Base-by-base conservation (phyloP, 2,797 vertebrate genomes). In the Halcyon smyrnensis region DNA sequence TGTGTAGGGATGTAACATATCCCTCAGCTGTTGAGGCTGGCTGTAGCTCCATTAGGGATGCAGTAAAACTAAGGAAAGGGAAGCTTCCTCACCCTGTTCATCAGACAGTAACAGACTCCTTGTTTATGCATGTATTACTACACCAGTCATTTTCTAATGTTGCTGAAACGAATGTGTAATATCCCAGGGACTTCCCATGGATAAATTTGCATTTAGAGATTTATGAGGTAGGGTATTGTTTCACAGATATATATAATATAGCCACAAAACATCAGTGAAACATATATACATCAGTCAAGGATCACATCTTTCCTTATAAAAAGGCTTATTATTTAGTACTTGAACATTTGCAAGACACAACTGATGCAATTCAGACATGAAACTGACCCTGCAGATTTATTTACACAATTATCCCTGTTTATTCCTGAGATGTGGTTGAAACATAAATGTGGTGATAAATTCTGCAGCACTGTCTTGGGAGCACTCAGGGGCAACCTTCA, bases 221-320 rank as follows among this genome's bases (percentile, higher is more conserved):
- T 50, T 67, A 50, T 7, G 28, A 71, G 24, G 16, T 64, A 65
- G 78, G 32, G 12, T 73, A 37, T 41, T 54, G 11, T 69, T 76
- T 69, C 56, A 57, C 20, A 19, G 37, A 39, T 27, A 8, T 36
- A 27, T 34, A 30, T 51, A 64, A 45, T 57, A 76, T 63, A 45
- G n/a, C 28, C 57, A 59, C 24, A 46, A 81, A 76, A 57, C 27
- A n/a, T 30, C 23, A 48, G 25, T 30, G 46, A 65, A 71, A 18
- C 12, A 7, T 34, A 37, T 18, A 60, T 56, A 37, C 41, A 16
- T 43, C 21, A n/a, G 8, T 14, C 36, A 78, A 36, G 5, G 12
- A 37, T 20, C 30, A 32, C 0, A 0, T 24, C 1, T 0, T 53
- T 64, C 34, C 41, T 30, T 73, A 56, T 21, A 43, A 62, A 77